phyloP scores from a whole-genome alignment of 2,113 vertebrate species.

The Lipotes vexillifer region DNA sequence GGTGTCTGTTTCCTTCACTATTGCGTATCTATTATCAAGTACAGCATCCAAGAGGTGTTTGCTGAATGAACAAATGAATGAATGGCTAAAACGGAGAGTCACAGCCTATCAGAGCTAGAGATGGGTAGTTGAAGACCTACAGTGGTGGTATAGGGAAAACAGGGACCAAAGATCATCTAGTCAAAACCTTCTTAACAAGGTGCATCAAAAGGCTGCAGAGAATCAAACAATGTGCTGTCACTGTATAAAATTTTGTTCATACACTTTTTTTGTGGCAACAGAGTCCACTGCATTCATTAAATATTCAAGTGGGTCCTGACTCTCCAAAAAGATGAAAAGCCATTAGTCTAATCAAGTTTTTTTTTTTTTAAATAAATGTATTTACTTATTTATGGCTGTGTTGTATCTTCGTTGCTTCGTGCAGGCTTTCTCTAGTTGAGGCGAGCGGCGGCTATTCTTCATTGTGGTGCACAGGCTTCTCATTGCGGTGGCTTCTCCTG shows the following conservation, averaged over 20 bases:
- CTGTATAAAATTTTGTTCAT: not conserved
- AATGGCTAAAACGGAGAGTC: not conserved
- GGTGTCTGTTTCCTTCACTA: not conserved
- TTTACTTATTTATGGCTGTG: too few species aligned
- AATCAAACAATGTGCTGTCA: not conserved
- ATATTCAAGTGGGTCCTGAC: not conserved
- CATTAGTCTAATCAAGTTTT: not conserved
- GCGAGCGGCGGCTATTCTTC: too few species aligned
- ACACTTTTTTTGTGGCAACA: not conserved
- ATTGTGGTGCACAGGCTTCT: too few species aligned
- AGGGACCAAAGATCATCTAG: not conserved
- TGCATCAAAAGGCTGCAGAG: not conserved
- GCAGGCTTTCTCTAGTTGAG: too few species aligned
- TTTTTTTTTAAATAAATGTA: not conserved
- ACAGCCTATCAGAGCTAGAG: not conserved
- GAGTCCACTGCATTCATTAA: not conserved
- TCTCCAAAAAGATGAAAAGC: not conserved
- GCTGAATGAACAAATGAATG: not conserved
- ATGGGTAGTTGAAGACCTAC: not conserved
- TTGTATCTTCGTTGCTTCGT: too few species aligned
- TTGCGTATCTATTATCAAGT: not conserved
- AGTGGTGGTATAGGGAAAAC: not conserved
- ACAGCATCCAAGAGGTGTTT: not conserved
- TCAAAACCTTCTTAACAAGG: not conserved
- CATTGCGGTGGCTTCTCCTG: too few species aligned